A percentile compares a stretch with the other conserved stretches of the same genome.
phyloP scores from a whole-genome alignment of 2,113 vertebrate genomes.

The Calidris pugnax region DNA sequence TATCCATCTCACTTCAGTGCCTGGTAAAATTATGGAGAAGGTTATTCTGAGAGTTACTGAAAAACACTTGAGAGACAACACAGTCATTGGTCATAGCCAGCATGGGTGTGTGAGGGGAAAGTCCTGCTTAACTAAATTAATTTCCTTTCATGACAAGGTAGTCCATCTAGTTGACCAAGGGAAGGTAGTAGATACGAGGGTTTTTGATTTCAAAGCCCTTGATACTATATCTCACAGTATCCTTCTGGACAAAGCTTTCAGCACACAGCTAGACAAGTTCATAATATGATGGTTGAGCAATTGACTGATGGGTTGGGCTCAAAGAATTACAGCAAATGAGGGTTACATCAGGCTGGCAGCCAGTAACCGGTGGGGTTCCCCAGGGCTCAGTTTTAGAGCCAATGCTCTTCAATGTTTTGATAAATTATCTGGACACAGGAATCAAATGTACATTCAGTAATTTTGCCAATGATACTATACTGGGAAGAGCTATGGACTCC shows the following conservation, averaged over 20 bases:
- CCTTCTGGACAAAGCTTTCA: background rate
- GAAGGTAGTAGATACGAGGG: background rate
- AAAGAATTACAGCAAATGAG: background rate
- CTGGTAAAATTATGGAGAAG: background rate
- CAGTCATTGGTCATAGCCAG: background rate
- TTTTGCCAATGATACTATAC: background rate
- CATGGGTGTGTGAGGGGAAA: background rate
- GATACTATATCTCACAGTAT: background rate
- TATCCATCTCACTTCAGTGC: background rate
- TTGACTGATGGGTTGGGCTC: fast-evolving
- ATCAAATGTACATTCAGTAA: background rate
- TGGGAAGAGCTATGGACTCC: background rate
- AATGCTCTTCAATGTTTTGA: background rate
- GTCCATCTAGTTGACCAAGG: background rate
- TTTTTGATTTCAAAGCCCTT: background rate
- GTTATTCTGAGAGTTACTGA: background rate
- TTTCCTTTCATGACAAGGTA: background rate
- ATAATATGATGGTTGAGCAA: fast-evolving
- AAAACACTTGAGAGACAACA: background rate
- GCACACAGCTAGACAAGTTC: background rate
- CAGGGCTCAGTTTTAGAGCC: background rate
- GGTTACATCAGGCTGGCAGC: background rate
- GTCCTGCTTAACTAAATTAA: background rate
- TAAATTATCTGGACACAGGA: background rate
- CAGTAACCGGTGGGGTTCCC: background rate